phyloP scores from a whole-genome alignment of 2,797 vertebrate genomes.

The Darevskia nairensis region DNA sequence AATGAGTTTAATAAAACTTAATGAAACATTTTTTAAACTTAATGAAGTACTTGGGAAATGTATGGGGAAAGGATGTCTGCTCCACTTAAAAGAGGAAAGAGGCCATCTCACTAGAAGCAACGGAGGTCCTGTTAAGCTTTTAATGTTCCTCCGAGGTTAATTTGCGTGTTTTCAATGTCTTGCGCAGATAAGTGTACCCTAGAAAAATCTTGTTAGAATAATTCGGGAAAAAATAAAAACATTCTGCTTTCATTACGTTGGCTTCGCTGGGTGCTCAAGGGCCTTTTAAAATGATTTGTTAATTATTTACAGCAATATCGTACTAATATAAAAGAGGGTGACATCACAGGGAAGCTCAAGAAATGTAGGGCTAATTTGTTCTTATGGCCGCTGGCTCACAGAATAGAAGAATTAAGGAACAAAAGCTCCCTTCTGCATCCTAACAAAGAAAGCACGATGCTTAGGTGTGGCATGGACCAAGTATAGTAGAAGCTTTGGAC shows the following conservation, averaged over 20 bases:
- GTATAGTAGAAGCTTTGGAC: no score
- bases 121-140: slow-evolving; percentile 25
- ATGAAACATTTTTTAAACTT: slow-evolving; percentile 69
- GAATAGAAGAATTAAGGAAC: not conserved
- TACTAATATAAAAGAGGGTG: slow-evolving; percentile 14
- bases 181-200: not conserved
- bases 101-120: not conserved
- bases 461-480: not conserved
- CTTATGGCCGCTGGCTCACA: not conserved
- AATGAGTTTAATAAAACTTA: slow-evolving; percentile 77
- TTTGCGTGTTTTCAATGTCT: slow-evolving; percentile 9
- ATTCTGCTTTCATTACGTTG: slow-evolving; percentile 16
- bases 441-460: not conserved
- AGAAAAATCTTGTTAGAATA: slow-evolving; percentile 34
- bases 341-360: not conserved
- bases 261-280: not conserved
- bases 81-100: slow-evolving; percentile 39
- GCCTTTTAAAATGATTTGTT: slow-evolving; percentile 24
- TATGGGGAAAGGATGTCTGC: slow-evolving; percentile 60
- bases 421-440: not conserved
- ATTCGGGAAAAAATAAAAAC: slow-evolving; percentile 20
- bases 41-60: slow-evolving; percentile 71
- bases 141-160: slow-evolving; percentile 16
- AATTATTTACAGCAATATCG: slow-evolving; percentile 17
- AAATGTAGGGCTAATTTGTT: slow-evolving; percentile 25